Base-by-base conservation (phyloP, 2,888 invertebrate species). In the Xanthostigma xanthostigma region DNA sequence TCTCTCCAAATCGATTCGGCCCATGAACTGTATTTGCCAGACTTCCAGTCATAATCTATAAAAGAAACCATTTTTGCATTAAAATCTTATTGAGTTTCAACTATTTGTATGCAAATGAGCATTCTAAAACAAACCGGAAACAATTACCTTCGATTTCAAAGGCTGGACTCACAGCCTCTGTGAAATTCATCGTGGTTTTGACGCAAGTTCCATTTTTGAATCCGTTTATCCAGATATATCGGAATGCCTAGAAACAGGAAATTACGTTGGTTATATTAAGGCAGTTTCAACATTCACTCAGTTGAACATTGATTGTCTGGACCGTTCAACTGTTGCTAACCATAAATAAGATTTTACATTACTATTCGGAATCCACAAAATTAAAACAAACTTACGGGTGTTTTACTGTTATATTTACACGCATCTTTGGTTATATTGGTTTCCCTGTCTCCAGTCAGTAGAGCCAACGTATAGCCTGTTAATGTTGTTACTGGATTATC, bases 1-100 rank as follows among this genome's bases (percentile, higher is more conserved):
- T 75, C 70, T 49, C 74, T 70, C 90, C 92, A 93, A 40, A 85
- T 78, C 0, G 90, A 90, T 71, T 92, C 92, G 14, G 89, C 81
- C 92, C 92, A 92, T 10, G 89, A 81, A 5, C 91, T 89, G 65
- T 82, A 93, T 57, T 72, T 55, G 11, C 82, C 81, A 0, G 87
- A 86, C 14, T 73, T 68, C 77, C 84, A 80, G 60, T 88, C 76
- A 61, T 89, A 89, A 59, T 75, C 86, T 87, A 56, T 27, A 63
- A 64, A 55, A n/a, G 52, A 42, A 43, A 35, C 12, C 27, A 6
- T 14, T 44, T 42, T 27, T 9, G 35, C 17, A 33, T 40, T 13
- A 42, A 11, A 46, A 45, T 33, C 9, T 11, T 36, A 46, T 14
- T n/a, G 12, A 11, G 11, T 5, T 36, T 41, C 34, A 11, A 14